A percentile compares a stretch with the other conserved stretches of the same genome.
phyloP scores from a whole-genome alignment of 2,888 invertebrate genomes.

The Ceriagrion tenellum region DNA sequence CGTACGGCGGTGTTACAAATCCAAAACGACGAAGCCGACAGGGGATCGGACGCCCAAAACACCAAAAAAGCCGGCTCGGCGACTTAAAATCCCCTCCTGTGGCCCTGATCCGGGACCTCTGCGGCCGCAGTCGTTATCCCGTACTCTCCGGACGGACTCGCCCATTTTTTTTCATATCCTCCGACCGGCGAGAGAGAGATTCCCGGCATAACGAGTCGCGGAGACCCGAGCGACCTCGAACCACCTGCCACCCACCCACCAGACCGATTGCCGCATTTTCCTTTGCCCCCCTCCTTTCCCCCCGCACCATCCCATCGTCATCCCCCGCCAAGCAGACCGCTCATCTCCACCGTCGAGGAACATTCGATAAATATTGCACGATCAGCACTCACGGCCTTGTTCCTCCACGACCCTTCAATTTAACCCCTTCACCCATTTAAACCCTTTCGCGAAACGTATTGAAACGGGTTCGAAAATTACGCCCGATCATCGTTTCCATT shows the following conservation, averaged over 20 bases:
- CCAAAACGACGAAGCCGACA: neutral
- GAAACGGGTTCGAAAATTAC: neutral
- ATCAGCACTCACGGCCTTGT: slow-evolving; percentile 8
- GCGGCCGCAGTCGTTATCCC: neutral
- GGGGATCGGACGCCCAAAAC: neutral
- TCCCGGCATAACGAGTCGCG: neutral
- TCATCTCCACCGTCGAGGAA: neutral
- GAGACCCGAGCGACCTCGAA: neutral
- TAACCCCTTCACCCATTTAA: neutral
- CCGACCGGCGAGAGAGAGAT: neutral
- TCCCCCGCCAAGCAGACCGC: neutral
- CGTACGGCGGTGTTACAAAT: neutral
- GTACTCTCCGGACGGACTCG: neutral
- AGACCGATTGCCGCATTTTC: neutral
- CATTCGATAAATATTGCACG: slow-evolving; percentile 31
- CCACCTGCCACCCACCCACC: neutral
- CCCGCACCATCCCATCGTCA: neutral
- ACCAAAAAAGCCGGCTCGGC: neutral
- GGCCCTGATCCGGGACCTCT: neutral
- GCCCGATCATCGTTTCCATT: slow-evolving; percentile 8
- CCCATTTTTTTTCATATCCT: neutral
- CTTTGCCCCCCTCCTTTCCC: too few relatives aligned
- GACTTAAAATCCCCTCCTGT: slow-evolving; percentile 6
- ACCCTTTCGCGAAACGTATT: neutral
- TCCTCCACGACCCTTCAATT: neutral